Conservation (phyloP, 2,797 vertebrate genomes). For the Otolemur crassicaudatus region DNA sequence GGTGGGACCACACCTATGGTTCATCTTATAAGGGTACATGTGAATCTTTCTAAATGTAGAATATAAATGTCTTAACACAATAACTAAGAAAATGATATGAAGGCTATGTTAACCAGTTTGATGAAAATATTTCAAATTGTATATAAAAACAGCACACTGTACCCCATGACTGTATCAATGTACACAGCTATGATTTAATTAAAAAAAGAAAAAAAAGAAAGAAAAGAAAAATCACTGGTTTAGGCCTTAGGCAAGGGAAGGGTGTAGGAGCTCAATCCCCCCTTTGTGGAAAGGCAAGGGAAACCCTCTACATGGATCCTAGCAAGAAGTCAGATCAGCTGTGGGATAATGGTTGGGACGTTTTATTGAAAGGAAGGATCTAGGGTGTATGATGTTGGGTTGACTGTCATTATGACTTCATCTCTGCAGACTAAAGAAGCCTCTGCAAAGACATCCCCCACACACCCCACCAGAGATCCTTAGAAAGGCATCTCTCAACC, state of each 20-base stretch:
- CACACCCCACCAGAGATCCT: neutral
- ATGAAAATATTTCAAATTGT: too few species aligned
- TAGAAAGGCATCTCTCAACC: neutral
- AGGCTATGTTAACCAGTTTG: too few species aligned
- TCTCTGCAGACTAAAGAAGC: neutral
- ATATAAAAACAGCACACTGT: too few species aligned
- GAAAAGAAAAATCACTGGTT: neutral
- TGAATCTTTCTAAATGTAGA: too few species aligned
- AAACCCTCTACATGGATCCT: neutral
- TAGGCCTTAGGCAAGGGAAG: neutral
- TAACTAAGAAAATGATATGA: too few species aligned
- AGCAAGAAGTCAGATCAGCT: neutral
- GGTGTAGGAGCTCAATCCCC: neutral
- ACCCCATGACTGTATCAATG: too few species aligned
- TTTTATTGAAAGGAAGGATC: neutral
- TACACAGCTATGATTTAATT: too few species aligned
- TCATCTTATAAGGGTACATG: too few species aligned
- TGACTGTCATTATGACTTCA: neutral
- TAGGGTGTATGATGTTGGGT: rapidly evolving
- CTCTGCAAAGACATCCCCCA: neutral
- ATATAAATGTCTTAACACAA: too few species aligned
- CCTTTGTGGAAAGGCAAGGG: neutral
- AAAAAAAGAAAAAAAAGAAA: too few species aligned
- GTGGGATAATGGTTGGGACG: neutral
- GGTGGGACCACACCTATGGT: too few species aligned